phyloP scores from a whole-genome alignment of 2,888 invertebrate genomes.

The Nebria salina region DNA sequence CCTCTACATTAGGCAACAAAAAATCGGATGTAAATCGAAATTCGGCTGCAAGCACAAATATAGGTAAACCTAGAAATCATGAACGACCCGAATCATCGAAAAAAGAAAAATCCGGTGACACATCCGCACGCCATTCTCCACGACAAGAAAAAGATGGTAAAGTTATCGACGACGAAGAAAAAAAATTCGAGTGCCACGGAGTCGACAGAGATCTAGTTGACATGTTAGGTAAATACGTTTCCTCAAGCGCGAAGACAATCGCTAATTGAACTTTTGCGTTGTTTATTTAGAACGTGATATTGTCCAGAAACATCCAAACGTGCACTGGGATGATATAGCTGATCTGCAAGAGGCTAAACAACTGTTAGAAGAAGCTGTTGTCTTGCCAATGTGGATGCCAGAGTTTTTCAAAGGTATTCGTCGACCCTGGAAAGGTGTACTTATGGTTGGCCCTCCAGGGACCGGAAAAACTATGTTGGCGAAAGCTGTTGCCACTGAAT shows the following conservation, averaged over 20 bases:
- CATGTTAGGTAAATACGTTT: constrained; percentile 73
- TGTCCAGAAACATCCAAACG: constrained; percentile 95
- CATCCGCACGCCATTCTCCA: constrained; percentile 63
- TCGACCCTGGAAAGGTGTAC: constrained; percentile 95
- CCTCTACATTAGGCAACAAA: constrained; percentile 55
- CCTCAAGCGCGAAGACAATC: neutral
- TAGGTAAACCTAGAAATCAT: constrained; percentile 58
- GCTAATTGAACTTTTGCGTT: neutral
- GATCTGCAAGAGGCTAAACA: constrained; percentile 90
- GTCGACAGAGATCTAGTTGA: constrained; percentile 94
- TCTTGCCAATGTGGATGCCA: constrained; percentile 97
- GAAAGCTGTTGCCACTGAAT: constrained; percentile 98
- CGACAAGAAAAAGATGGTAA: constrained; percentile 75
- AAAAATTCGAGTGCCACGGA: constrained; percentile 83
- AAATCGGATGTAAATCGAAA: constrained; percentile 58
- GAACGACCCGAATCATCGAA: constrained; percentile 59
- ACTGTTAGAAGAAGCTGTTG: constrained; percentile 95
- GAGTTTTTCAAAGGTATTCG: constrained; percentile 97
- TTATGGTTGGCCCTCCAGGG: constrained; percentile 94
- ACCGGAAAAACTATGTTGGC: constrained; percentile 97
- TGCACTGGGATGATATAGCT: constrained; percentile 94
- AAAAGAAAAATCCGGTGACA: constrained; percentile 59
- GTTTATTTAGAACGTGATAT: constrained; percentile 85
- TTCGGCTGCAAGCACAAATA: constrained; percentile 59
- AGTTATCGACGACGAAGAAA: constrained; percentile 73